A percentile compares a stretch with the other conserved stretches of the same genome.
phyloP scores from a whole-genome alignment of 2,888 invertebrate genomes.

The Heteropelma amictum region DNA sequence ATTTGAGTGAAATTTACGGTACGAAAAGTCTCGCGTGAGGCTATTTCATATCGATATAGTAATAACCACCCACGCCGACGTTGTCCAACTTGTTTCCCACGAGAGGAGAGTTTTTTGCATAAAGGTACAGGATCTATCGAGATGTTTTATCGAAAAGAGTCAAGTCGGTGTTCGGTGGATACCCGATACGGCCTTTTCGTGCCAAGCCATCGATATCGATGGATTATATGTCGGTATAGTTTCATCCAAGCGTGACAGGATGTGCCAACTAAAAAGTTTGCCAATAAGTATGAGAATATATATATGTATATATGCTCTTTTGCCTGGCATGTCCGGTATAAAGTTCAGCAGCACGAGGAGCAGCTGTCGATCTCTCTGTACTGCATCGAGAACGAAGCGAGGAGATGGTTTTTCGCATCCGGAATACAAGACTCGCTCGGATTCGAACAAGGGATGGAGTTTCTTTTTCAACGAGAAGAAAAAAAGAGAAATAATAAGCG shows the following conservation, averaged over 20 bases:
- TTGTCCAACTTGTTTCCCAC: no score
- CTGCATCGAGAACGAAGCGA: conserved; percentile 10
- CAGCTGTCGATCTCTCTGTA: conserved; percentile 49
- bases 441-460: conserved; percentile 38
- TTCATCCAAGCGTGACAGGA: conserved; percentile 27
- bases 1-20: no score
- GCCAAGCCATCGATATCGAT: neutral
- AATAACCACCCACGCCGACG: no score
- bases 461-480: conserved; percentile 1
- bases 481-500: no score
- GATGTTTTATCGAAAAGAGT: no score
- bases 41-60: no score
- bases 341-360: conserved; percentile 35
- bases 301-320: conserved; percentile 5
- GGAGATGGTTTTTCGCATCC: conserved; percentile 35
- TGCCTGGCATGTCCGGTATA: conserved; percentile 42
- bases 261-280: conserved; percentile 12
- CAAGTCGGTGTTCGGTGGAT: neutral
- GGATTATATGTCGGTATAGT: neutral
- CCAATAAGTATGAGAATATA: neutral
- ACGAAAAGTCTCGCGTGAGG: no score
- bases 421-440: conserved; percentile 36
- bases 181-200: conserved; percentile 4
- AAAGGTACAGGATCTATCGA: no score
- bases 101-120: no score